Percentiles rank a stretch among this genome's conserved stretches.
Conservation (phyloP, 2,888 invertebrate genomes). For the Erpobdella octoculata region DNA sequence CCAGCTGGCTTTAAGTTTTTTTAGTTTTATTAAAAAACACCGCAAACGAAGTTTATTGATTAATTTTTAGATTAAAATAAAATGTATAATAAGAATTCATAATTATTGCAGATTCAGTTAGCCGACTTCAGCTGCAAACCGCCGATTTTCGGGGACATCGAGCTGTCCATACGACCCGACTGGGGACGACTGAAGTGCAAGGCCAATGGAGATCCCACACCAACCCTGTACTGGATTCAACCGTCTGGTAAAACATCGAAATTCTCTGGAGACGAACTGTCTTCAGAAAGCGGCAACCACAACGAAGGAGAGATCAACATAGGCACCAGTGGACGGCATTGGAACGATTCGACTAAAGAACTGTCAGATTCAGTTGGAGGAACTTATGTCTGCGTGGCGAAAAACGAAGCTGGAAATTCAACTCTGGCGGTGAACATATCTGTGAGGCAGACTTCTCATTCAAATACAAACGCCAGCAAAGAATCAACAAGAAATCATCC, state of each 20-base stretch:
- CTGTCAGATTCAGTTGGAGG: constrained; percentile 34
- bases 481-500: neutral
- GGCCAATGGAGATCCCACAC: constrained; percentile 49
- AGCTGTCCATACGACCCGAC: constrained; percentile 44
- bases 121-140: constrained; percentile 47
- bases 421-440: constrained; percentile 48
- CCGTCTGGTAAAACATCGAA: constrained; percentile 45
- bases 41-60: neutral
- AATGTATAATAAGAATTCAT: constrained; percentile 36
- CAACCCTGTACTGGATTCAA: constrained; percentile 48
- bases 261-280: constrained; percentile 39
- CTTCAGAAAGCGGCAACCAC: neutral
- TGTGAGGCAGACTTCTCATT: neutral
- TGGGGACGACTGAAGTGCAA: constrained; percentile 46
- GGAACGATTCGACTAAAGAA: constrained; percentile 36
- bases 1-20: too few relatives aligned
- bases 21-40: too few relatives aligned
- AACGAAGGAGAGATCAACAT: neutral
- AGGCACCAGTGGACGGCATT: constrained; percentile 39
- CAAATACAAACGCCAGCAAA: neutral
- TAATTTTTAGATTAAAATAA: too few relatives aligned
- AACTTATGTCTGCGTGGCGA: constrained; percentile 48
- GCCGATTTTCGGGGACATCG: constrained; percentile 48
- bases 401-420: constrained; percentile 50
- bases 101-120: constrained; percentile 42